Base-by-base conservation (phyloP, 2,888 invertebrate species). In the Stomorhina lunata region DNA sequence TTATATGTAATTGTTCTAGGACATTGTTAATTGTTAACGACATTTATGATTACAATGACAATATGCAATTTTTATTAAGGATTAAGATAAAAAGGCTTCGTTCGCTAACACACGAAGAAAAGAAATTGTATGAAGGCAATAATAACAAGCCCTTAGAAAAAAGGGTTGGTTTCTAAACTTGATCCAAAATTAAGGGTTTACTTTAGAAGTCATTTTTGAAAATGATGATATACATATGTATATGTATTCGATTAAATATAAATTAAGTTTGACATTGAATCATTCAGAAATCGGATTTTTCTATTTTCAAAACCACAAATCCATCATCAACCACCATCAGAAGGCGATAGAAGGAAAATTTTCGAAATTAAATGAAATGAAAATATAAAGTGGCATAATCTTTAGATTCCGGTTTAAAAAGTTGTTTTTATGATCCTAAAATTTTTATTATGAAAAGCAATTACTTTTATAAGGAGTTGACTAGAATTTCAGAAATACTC, bases 161-260 rank as follows among this genome's bases (percentile, higher is more conserved):
- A 77, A 72, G 63, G 79, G 79, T 78, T 78, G 71, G 1, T 66
- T 27, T 27, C 17, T 53, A 73, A 29, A n/a, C n/a, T n/a, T 68
- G n/a, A 69, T 40, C 40, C 34, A 10, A 45, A 25, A 32, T 7
- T 5, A 29, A 48, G 27, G 40, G 3, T 48, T 50, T 9, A 63
- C 40, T 40, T 10, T n/a, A n/a, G n/a, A n/a, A n/a, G n/a, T n/a
- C n/a, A n/a, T n/a, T n/a, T n/a, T n/a, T n/a, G n/a, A n/a, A n/a
- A n/a, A n/a, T n/a, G n/a, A n/a, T n/a, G n/a, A n/a, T n/a, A n/a
- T n/a, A n/a, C n/a, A n/a, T n/a, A n/a, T n/a, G n/a, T n/a, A n/a
- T n/a, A n/a, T n/a, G n/a, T n/a, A 53, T 53, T 34, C 40, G 7
- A 22, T 66, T 53, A 17, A 59, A 20, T 43, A 22, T 15, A n/a